Conservation (phyloP, 1,140 invertebrate genomes). For the Heliconius congener region DNA sequence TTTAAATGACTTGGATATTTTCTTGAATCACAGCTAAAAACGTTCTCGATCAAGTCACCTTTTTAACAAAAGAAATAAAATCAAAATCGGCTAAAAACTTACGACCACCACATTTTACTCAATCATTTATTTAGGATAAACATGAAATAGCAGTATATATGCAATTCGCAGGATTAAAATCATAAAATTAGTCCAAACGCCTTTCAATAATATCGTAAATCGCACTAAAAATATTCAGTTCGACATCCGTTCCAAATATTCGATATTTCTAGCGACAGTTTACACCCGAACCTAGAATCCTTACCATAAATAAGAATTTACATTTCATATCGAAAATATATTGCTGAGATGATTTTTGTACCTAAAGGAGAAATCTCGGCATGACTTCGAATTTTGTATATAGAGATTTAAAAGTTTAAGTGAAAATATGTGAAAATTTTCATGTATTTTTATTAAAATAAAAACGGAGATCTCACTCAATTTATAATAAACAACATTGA, state of each 20-base stretch:
- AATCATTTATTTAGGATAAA: background rate
- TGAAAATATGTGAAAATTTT: background rate
- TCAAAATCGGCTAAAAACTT: background rate
- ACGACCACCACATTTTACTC: background rate
- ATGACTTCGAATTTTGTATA: constrained; percentile 18
- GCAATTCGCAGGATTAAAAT: background rate
- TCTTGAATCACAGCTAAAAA: too few relatives aligned
- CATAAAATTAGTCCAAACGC: constrained; percentile 21
- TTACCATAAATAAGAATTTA: constrained; percentile 57
- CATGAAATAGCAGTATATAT: background rate
- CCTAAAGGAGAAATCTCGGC: constrained; percentile 31
- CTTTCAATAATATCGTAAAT: constrained; percentile 26
- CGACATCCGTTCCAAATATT: constrained; percentile 50
- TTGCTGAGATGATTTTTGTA: constrained; percentile 42
- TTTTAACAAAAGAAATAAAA: too few relatives aligned
- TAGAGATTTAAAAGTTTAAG: constrained; percentile 12
- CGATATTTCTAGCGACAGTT: constrained; percentile 59
- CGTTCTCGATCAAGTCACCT: too few relatives aligned
- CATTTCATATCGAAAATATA: constrained; percentile 53
- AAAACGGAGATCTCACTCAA: background rate
- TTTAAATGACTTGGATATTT: too few relatives aligned
- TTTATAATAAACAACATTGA: too few relatives aligned
- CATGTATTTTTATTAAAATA: background rate
- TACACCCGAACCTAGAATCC: constrained; percentile 54
- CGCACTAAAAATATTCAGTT: constrained; percentile 52